These are phyloP conservation scores for Eupithecia inturbata DNA, from an alignment of 2,888 invertebrate genomes.

Conservation along the genomic window DNA sequence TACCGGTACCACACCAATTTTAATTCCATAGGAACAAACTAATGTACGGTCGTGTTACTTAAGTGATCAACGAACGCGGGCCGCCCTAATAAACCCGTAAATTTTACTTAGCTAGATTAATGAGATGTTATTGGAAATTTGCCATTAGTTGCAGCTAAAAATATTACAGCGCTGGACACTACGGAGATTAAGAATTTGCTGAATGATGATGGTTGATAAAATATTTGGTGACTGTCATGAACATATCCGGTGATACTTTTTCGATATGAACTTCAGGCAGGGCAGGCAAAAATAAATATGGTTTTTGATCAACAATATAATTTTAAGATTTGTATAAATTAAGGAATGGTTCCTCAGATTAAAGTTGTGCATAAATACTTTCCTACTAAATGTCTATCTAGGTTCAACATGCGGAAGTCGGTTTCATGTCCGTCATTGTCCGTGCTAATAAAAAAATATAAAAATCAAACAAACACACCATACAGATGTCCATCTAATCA, in stretches of 20 bases:
- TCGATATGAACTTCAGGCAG: neutral
- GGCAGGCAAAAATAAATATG: neutral
- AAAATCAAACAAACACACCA: slow-evolving; percentile 35
- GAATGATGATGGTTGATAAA: slow-evolving; percentile 32
- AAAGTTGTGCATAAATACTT: neutral
- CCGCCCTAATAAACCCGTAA: slow-evolving; percentile 80
- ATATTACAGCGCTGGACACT: slow-evolving; percentile 49
- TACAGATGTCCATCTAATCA: slow-evolving; percentile 58
- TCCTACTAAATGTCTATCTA: too few species aligned
- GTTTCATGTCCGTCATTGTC: neutral
- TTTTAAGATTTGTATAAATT: neutral
- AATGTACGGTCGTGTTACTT: slow-evolving; percentile 62
- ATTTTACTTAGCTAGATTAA: slow-evolving; percentile 82
- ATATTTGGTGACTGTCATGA: neutral
- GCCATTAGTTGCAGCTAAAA: slow-evolving; percentile 67
- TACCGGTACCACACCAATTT: slow-evolving; percentile 32
- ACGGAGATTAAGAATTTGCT: slow-evolving; percentile 41
- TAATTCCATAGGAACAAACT: slow-evolving; percentile 44
- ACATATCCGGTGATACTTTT: neutral
- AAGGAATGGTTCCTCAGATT: neutral
- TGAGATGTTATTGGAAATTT: slow-evolving; percentile 78
- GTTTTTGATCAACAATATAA: neutral
- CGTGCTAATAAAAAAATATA: slow-evolving; percentile 3
- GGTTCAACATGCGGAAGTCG: neutral
- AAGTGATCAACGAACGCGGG: slow-evolving; percentile 67